Evolutionary conservation across 2,113 vertebrate genomes (phyloP).

Genomic region (Tyto alba): DNA sequence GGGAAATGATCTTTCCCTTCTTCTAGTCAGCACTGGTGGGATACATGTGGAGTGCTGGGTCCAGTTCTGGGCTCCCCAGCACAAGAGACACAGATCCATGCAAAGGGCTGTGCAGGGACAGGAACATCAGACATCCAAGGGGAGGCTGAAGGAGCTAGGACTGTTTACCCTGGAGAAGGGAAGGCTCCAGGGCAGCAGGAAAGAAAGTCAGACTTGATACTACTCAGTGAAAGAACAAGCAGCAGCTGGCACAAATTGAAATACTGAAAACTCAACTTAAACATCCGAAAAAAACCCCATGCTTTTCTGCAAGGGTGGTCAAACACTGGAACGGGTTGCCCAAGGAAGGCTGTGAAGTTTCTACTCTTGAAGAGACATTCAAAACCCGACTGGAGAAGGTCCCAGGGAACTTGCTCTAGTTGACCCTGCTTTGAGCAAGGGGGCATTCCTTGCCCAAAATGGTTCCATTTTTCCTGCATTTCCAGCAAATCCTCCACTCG

Average conservation of each 20-base stretch:
- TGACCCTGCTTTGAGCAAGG: neutral
- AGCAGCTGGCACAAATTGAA: neutral
- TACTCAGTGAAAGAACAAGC: neutral
- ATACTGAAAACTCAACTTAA: neutral
- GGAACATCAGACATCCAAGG: neutral
- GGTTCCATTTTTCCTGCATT: too few relatives aligned
- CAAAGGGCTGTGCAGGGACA: neutral
- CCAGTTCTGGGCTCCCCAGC: neutral
- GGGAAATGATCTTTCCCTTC: neutral
- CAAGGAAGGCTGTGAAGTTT: neutral
- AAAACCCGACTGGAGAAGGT: neutral
- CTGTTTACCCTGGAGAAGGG: neutral
- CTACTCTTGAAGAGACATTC: neutral
- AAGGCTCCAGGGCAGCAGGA: neutral
- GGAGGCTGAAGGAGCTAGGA: neutral
- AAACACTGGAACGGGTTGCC: neutral
- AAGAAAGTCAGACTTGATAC: accelerated
- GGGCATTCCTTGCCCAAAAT: too few relatives aligned
- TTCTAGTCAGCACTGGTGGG: neutral
- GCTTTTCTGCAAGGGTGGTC: neutral
- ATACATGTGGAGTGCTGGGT: neutral
- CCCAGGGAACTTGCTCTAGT: neutral
- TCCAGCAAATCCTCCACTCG: too few relatives aligned
- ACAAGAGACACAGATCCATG: too few relatives aligned
- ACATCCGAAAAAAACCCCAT: neutral